Base-by-base conservation (phyloP, 2,797 vertebrate genomes). In the Lacerta viridis region DNA sequence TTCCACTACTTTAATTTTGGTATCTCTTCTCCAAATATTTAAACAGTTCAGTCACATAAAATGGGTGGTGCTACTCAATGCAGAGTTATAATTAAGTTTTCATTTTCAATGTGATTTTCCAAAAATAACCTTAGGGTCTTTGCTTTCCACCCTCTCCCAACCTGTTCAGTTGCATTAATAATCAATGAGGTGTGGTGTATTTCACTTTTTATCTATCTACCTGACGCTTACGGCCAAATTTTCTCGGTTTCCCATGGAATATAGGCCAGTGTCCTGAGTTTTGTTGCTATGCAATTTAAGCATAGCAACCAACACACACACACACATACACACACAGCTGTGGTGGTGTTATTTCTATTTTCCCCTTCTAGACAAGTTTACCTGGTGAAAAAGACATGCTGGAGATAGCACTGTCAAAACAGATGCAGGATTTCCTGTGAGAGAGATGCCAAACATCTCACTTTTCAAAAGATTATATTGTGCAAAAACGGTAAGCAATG, bases 231-330 rank as follows among this genome's bases (percentile, higher is more conserved):
- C 91, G 46, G 84, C 23, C 83, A 87, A 87, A 90, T 90, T 90
- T 88, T 80, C 41, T 10, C 18, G 5, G 82, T 88, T 77, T 89
- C 81, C 15, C 43, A 50, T 78, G 43, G 33, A 94, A 92, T 90
- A 75, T 79, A 92, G 71, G 27, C 71, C 92, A 94, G 85, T 83
- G 72, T 92, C 90, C 91, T 78, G 87, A 75, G 87, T 80, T 74
- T 89, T 91, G 95, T 95, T 96, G 92, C 94, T 95, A 95, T 92
- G 96, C 82, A 90, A 79, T 90, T 94, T 64, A 94, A 95, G 7
- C 92, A 82, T 95, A 94, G 95, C 93, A 96, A 95, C 96, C 81
- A 84, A 86, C 93, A 93, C 64, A 88, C 77, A 92, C 29, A 94
- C 93, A 77, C 92, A 93, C 55, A 85, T 76, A 93, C 64, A 94